Evolutionary conservation across 2,113 vertebrate species (phyloP).

Genomic region (Tamias sibiricus): DNA sequence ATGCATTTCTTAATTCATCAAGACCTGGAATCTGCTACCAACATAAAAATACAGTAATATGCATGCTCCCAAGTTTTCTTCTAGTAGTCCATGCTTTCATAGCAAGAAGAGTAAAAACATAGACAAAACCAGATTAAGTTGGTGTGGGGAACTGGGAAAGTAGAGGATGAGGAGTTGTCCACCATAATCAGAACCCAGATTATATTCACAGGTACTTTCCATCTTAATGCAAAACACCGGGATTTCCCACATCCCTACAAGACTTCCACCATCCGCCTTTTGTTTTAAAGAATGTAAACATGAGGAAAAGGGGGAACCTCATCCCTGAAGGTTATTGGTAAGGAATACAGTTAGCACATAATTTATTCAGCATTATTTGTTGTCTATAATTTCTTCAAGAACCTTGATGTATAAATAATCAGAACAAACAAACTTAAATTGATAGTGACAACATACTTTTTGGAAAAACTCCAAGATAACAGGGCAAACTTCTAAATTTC

Average conservation of each 20-base stretch:
- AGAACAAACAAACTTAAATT: conserved; percentile 14
- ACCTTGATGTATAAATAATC: background rate
- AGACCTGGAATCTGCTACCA: conserved; percentile 54
- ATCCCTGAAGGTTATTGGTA: background rate
- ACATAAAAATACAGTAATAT: conserved; percentile 65
- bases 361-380: conserved; percentile 22
- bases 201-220: background rate
- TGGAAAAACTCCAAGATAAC: conserved; percentile 36
- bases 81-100: conserved; percentile 83
- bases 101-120: conserved; percentile 78
- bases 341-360: background rate
- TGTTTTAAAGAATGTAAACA: background rate
- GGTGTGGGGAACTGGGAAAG: conserved; percentile 23
- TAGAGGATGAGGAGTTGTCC: conserved; percentile 47
- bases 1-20: conserved; percentile 72
- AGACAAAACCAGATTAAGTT: conserved; percentile 34
- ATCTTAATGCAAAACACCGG: background rate
- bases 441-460: background rate
- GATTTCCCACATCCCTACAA: background rate
- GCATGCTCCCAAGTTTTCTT: conserved; percentile 77
- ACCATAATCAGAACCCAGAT: conserved; percentile 45
- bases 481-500: background rate
- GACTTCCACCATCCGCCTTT: background rate
- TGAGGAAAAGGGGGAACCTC: background rate
- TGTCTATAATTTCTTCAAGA: conserved; percentile 14